Base-by-base conservation (phyloP, 2,113 vertebrate species). In the Andinoacara biseriatus region DNA sequence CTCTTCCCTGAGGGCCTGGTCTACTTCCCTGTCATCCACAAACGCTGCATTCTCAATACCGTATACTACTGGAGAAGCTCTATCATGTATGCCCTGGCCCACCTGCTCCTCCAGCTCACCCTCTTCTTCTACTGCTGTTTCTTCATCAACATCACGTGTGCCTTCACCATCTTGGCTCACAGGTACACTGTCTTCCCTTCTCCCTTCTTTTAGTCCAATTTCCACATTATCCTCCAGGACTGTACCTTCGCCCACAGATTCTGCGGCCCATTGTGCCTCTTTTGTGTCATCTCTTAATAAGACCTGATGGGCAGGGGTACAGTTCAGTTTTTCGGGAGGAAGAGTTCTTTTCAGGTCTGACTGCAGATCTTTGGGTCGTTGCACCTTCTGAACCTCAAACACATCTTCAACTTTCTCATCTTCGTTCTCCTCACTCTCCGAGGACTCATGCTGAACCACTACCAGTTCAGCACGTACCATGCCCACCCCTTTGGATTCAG, bases 31-130 rank as follows among this genome's bases (percentile, higher is more conserved):
- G 75, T 97, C 96, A 88, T 97, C 97, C 90, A 97, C 96, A 95
- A 98, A 98, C 46, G 96, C 97, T 69, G 93, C 96, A 52, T 98
- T 98, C 91, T 97, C 97, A 83, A 98, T 97, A 49, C 97, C 97
- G 76, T 95, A 97, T 87, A 95, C 93, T 6, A 85, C 91, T 3
- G 96, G 93, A 74, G 95, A 95, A 49, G 84, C 92, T 78, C 86
- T 89, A 35, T 93, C 93, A 60, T 81, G 89, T 63, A 92, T 84
- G 2, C 75, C 94, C 78, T 89, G 91, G 56, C 89, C 93, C 76
- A 91, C 95, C 38, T 92, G 91, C 76, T 94, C 94, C 40, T 93
- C 91, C 0, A 77, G 86, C 54, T 94, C 87, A 76, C 52, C 81
- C 59, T 89, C 93, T 5, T 79, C 92, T 65, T 93, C 95, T 43